These are phyloP conservation scores for Amblyjoppa proteus DNA, from an alignment of 2,888 invertebrate species.

Conservation along the genomic window DNA sequence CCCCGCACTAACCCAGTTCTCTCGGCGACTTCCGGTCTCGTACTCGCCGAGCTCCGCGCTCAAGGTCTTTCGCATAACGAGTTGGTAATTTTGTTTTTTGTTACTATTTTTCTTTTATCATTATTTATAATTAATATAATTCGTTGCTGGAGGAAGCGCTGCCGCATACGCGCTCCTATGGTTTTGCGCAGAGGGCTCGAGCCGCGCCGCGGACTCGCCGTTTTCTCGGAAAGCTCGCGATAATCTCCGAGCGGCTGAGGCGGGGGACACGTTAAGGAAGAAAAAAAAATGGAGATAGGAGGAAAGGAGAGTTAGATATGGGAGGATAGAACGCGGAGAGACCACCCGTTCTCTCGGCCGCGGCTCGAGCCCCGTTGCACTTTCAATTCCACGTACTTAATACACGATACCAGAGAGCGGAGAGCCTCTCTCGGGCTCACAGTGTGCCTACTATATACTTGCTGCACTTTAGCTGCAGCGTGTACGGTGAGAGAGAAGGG, in stretches of 20 bases:
- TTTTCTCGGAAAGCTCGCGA: slow-evolving; percentile 65
- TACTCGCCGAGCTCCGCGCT: slow-evolving; percentile 5
- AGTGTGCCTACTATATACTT: slow-evolving; percentile 49
- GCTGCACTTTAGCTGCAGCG: slow-evolving; percentile 63
- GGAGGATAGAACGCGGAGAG: slow-evolving; percentile 47
- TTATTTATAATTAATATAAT: slow-evolving; percentile 8
- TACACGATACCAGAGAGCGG: slow-evolving; percentile 62
- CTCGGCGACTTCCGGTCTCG: slow-evolving; percentile 46
- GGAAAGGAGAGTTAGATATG: slow-evolving; percentile 40
- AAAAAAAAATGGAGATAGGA: slow-evolving; percentile 37
- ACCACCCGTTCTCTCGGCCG: slow-evolving; percentile 63
- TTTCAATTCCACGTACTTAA: slow-evolving; percentile 69
- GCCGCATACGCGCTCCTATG: background rate
- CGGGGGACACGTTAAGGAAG: slow-evolving; percentile 14
- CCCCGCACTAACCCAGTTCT: slow-evolving; percentile 50
- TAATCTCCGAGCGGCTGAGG: slow-evolving; percentile 53
- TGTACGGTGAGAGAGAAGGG: slow-evolving; percentile 8
- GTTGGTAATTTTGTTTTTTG: background rate
- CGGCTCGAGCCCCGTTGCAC: slow-evolving; percentile 56
- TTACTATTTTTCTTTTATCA: slow-evolving; percentile 20
- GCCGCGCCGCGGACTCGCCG: slow-evolving; percentile 20
- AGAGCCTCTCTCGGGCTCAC: slow-evolving; percentile 24
- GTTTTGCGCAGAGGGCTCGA: slow-evolving; percentile 23
- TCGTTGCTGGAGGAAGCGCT: background rate
- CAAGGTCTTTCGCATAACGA: slow-evolving; percentile 42